Percentiles rank a stretch among this genome's conserved stretches.
phyloP scores from a whole-genome alignment of 2,888 invertebrate species.

The Callosobruchus maculatus region DNA sequence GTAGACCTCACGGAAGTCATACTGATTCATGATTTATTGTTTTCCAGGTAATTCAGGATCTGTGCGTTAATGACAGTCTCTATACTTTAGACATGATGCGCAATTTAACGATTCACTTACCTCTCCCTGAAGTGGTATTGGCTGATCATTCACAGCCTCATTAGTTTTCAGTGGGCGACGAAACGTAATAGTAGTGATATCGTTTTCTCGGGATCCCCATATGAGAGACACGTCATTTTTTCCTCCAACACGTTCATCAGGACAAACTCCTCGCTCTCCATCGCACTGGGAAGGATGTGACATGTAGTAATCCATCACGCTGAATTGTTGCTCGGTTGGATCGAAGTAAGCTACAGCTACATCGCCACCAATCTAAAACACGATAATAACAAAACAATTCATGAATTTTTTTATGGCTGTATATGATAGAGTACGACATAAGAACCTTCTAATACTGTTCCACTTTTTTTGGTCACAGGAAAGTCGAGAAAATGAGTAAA shows the following conservation, averaged over 20 bases:
- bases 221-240: slow-evolving; percentile 64
- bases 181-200: slow-evolving; percentile 79
- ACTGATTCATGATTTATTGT: too few species aligned
- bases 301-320: slow-evolving; percentile 82
- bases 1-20: too few species aligned
- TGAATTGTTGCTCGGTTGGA: slow-evolving; percentile 57
- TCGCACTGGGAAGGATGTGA: slow-evolving; percentile 79
- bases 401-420: neutral
- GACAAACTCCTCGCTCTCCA: slow-evolving; percentile 79
- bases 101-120: too few species aligned
- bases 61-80: too few species aligned
- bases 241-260: slow-evolving; percentile 72
- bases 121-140: slow-evolving; percentile 34
- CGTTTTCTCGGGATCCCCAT: slow-evolving; percentile 73
- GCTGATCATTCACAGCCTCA: slow-evolving; percentile 65
- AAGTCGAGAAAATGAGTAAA: too few species aligned
- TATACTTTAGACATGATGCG: too few species aligned
- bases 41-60: too few species aligned
- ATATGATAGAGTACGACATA: neutral
- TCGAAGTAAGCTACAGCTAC: slow-evolving; percentile 79
- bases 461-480: too few species aligned
- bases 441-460: too few species aligned
- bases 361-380: slow-evolving; percentile 63
- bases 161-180: slow-evolving; percentile 77
- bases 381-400: too few species aligned